Percentiles rank a stretch among this genome's conserved stretches.
Conservation (phyloP, 2,797 vertebrate genomes). For the Myotis daubentonii region DNA sequence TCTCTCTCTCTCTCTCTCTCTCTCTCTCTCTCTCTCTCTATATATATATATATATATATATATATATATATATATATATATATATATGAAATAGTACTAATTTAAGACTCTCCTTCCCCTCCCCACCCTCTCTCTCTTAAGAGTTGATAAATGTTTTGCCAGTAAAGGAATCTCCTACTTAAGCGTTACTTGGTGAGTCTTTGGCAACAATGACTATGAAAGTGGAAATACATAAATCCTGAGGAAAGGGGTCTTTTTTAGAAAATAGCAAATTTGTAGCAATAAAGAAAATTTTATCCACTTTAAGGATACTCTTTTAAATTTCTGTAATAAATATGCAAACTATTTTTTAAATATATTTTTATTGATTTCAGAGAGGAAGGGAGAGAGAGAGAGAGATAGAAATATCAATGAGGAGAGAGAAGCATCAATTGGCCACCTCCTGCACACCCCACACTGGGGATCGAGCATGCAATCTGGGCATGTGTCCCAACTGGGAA, state of each 20-base stretch:
- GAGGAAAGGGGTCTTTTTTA: neutral
- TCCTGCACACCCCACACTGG: too few species aligned
- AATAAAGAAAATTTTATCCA: neutral
- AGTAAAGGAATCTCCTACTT: neutral
- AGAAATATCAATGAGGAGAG: too few species aligned
- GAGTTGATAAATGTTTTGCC: neutral
- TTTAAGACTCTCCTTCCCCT: neutral
- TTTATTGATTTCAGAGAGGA: too few species aligned
- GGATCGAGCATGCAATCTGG: too few species aligned
- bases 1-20: too few species aligned
- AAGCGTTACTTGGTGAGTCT: neutral
- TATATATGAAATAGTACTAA: neutral
- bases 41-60: too few species aligned
- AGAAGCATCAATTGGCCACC: too few species aligned
- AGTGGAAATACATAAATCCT: neutral
- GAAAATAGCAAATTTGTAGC: neutral
- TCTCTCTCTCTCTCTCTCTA: too few species aligned
- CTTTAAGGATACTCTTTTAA: neutral
- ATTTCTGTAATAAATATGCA: neutral
- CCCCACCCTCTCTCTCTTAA: neutral
- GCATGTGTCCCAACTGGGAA: too few species aligned
- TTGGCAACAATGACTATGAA: neutral
- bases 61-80: too few species aligned
- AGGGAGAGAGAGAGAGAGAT: too few species aligned
- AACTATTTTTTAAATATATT: neutral